Conservation (phyloP, 2,888 invertebrate genomes). For the Eupithecia vulgata region DNA sequence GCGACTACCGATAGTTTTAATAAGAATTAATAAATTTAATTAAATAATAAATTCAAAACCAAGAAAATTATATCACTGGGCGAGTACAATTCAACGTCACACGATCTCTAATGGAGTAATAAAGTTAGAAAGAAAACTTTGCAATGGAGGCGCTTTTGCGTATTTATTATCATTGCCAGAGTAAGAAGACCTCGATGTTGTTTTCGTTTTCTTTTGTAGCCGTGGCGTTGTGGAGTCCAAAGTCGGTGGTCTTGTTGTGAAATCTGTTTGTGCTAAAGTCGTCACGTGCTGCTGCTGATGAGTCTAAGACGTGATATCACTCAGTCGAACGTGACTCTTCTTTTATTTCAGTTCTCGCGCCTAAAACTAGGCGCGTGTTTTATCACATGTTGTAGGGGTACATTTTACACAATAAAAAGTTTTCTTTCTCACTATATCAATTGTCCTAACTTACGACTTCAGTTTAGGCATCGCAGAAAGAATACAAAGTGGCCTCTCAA, state of each 20-base stretch:
- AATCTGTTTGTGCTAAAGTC: slow-evolving; percentile 83
- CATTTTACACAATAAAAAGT: slow-evolving; percentile 4
- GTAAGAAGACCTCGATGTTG: slow-evolving; percentile 58
- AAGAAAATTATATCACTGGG: slow-evolving; percentile 72
- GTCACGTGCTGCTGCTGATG: slow-evolving; percentile 83
- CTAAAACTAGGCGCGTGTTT: slow-evolving; percentile 54
- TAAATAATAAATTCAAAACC: slow-evolving; percentile 70
- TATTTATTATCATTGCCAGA: slow-evolving; percentile 75
- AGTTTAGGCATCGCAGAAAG: neutral
- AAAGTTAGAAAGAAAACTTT: slow-evolving; percentile 82
- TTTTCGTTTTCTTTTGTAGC: slow-evolving; percentile 52
- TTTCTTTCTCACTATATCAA: neutral
- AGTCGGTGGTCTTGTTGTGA: slow-evolving; percentile 69
- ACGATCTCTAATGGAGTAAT: slow-evolving; percentile 81
- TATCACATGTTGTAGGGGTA: slow-evolving; percentile 4
- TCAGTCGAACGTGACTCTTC: slow-evolving; percentile 79
- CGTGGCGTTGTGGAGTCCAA: slow-evolving; percentile 54
- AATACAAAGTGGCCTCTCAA: neutral
- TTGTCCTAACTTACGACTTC: neutral
- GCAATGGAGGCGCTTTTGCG: slow-evolving; percentile 72
- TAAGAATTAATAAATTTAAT: slow-evolving; percentile 56
- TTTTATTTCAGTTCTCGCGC: slow-evolving; percentile 72
- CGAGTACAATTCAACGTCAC: slow-evolving; percentile 75
- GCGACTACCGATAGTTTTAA: slow-evolving; percentile 36
- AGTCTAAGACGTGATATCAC: slow-evolving; percentile 83